phyloP scores from a whole-genome alignment of 2,113 vertebrate species.

The Cricetomys ansorgei region DNA sequence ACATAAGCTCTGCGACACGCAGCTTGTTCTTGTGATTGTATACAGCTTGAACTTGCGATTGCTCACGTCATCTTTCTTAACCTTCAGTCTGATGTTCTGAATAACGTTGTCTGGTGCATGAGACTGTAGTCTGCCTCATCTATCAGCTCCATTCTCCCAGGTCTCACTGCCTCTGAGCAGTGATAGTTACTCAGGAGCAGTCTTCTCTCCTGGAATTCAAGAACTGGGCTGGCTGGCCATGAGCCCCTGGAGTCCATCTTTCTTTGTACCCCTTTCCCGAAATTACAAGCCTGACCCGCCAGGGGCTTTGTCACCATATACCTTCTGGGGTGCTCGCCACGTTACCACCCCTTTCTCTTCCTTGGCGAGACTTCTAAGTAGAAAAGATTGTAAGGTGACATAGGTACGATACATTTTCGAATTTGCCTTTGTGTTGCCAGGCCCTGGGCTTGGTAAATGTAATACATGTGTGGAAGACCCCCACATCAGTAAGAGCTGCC shows the following conservation, averaged over 20 bases:
- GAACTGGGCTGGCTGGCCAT: no score
- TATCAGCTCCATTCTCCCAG: not conserved
- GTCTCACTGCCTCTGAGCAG: not conserved
- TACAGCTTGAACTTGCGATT: not conserved
- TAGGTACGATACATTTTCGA: slow-evolving; percentile 35
- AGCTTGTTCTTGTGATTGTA: not conserved
- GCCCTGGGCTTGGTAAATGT: slow-evolving; percentile 29
- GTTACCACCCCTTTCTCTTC: not conserved
- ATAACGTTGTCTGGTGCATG: not conserved
- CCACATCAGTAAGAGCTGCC: slow-evolving; percentile 53
- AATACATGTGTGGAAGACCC: slow-evolving; percentile 46
- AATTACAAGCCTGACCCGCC: not conserved
- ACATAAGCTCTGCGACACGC: no score
- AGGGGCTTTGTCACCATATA: not conserved
- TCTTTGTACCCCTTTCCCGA: not conserved
- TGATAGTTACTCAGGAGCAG: not conserved
- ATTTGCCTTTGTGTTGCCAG: slow-evolving; percentile 53
- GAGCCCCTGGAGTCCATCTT: no score
- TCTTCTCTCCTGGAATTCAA: no score
- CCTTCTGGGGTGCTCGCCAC: not conserved
- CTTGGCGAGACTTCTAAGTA: not conserved
- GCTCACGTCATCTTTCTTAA: not conserved
- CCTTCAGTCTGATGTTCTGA: not conserved
- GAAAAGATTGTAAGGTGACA: not conserved
- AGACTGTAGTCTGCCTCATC: not conserved